A percentile compares a stretch with the other conserved stretches of the same genome.
These are phyloP conservation scores for Melanargia galathea DNA, from an alignment of 2,888 invertebrate species.

Conservation along the genomic window DNA sequence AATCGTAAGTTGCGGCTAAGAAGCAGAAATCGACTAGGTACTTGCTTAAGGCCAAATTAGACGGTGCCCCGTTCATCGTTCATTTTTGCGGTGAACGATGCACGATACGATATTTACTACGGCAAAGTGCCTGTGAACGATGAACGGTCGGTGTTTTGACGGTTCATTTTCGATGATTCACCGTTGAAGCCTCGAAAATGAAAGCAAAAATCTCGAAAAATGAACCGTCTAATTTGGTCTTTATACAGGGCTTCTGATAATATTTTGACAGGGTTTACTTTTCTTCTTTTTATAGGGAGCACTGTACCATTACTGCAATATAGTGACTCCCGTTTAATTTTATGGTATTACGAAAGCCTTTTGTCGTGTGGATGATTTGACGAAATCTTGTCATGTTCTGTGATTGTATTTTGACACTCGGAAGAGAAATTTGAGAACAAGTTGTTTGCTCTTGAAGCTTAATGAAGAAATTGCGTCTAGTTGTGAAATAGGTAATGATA, in stretches of 20 bases:
- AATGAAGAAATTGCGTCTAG: constrained; percentile 1
- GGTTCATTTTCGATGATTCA: too few relatives aligned
- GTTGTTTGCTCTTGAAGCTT: constrained; percentile 46
- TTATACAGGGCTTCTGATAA: background rate
- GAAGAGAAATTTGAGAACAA: constrained; percentile 57
- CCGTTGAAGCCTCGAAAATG: too few relatives aligned
- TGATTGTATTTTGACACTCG: constrained; percentile 49
- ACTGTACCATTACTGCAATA: background rate
- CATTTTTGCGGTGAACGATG: too few relatives aligned
- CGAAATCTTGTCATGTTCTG: constrained; percentile 31
- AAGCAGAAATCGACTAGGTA: too few relatives aligned
- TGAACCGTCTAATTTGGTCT: too few relatives aligned
- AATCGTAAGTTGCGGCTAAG: too few relatives aligned
- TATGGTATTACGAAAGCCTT: constrained; percentile 30
- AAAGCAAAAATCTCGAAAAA: too few relatives aligned
- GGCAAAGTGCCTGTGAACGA: too few relatives aligned
- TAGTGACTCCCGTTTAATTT: constrained; percentile 24
- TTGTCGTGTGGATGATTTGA: constrained; percentile 35
- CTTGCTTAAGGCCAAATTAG: too few relatives aligned
- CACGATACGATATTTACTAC: too few relatives aligned
- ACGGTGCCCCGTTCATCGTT: too few relatives aligned
- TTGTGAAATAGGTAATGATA: background rate
- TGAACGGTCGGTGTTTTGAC: too few relatives aligned
- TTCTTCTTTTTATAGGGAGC: background rate
- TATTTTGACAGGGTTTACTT: background rate